Evolutionary conservation across 2,888 invertebrate species (phyloP), one percentile per base, ranked within the genome.

Genomic region (Trachelus stipa): DNA sequence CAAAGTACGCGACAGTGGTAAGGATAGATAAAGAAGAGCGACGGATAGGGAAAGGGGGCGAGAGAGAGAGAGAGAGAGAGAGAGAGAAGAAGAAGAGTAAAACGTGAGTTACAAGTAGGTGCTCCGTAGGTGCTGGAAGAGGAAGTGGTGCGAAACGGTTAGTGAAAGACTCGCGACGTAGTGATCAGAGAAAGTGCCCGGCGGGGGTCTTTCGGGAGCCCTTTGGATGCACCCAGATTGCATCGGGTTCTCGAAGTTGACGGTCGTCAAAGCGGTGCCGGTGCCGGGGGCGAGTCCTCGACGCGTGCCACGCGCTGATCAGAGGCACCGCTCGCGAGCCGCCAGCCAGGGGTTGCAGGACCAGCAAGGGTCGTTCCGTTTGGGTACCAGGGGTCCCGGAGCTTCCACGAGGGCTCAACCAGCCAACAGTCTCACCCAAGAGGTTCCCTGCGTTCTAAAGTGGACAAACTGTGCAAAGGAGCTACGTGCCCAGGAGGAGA

Each of bases 241-340:
- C 78, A 79, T 76, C 76, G 74, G 71, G 80, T 84, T 82, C 85
- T 84, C 85, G 83, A 85, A 85, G 82, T 83, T 85, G 87, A 87
- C 86, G 85, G 83, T 84, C 85, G 87, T 85, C 86, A 85, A 90
- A 90, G 90, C 85, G 86, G 88, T 86, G 87, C 90, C 89, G 90
- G 86, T 88, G 89, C 89, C 89, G 83, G 88, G 85, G 90, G 90
- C 82, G 83, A 88, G 90, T 89, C 88, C 90, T 89, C 89, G 90
- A 90, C 90, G 90, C 90, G 90, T 89, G 90, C 89, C 90, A 87
- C 87, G 83, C 85, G 88, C 86, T 90, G 90, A 90, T 90, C 90
- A 90, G 87, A 90, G 88, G 84, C 85, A 87, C 90, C 90, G 89
- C 89, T 83, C 78, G 78, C 80, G 77, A n/a, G 40, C 69, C 73